Conservation (phyloP, 2,113 vertebrate species). For the Pseudopipra pipra region DNA sequence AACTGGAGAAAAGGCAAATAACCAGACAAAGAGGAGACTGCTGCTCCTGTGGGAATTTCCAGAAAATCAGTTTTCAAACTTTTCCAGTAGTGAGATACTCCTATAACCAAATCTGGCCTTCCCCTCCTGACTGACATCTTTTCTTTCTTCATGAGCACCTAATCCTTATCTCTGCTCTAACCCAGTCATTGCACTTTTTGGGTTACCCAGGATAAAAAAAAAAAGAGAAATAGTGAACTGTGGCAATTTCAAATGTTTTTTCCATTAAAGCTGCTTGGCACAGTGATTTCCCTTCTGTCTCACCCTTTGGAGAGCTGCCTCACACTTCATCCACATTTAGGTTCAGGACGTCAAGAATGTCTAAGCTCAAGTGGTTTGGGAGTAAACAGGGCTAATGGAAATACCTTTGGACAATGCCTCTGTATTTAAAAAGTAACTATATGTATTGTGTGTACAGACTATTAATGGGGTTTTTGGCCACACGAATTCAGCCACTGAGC, state of each 20-base stretch:
- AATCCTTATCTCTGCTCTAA: neutral
- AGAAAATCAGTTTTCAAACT: neutral
- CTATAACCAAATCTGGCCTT: neutral
- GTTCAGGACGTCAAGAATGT: neutral
- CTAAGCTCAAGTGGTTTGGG: constrained; percentile 21
- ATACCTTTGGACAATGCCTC: constrained; percentile 46
- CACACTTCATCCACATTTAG: neutral
- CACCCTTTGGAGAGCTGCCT: constrained; percentile 25
- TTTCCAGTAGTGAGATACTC: neutral
- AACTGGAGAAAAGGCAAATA: neutral
- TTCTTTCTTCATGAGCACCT: neutral
- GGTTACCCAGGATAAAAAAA: neutral
- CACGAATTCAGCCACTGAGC: neutral
- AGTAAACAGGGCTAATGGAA: constrained; percentile 20
- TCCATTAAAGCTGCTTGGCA: neutral
- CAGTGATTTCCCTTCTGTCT: constrained; percentile 2
- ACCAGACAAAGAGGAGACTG: neutral
- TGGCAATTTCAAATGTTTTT: constrained; percentile 2
- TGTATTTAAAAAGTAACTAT: constrained; percentile 42
- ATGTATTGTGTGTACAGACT: neutral
- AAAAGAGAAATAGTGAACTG: neutral
- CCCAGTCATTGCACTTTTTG: neutral
- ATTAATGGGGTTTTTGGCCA: constrained; percentile 16
- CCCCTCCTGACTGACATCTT: neutral
- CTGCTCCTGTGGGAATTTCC: neutral